A percentile compares a stretch with the other conserved stretches of the same genome.
These are phyloP conservation scores for Pomatostomus ruficeps DNA, from an alignment of 2,113 vertebrate species.

Conservation along the genomic window DNA sequence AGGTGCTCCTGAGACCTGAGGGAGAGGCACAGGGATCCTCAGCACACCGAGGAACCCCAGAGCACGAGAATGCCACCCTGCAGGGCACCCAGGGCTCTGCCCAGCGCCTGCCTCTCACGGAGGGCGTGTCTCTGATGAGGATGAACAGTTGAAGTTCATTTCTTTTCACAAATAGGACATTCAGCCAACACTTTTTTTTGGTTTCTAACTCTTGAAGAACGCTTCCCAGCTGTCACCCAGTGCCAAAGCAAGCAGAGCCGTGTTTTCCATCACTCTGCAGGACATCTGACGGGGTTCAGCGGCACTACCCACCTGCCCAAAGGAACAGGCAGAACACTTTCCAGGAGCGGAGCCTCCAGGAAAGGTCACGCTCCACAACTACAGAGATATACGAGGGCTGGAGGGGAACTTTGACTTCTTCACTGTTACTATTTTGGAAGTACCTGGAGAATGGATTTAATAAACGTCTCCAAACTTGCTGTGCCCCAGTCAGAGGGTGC, in stretches of 20 bases:
- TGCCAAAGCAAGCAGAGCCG: not conserved
- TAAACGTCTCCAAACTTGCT: not conserved
- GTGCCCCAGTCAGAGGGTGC: not conserved
- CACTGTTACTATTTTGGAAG: not conserved
- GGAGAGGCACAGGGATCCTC: not conserved
- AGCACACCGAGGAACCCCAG: not conserved
- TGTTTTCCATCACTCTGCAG: constrained; percentile 16
- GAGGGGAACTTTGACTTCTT: not conserved
- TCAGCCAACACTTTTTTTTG: not conserved
- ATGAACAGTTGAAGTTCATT: not conserved
- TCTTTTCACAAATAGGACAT: not conserved
- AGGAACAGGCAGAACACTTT: not conserved
- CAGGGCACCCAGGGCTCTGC: not conserved
- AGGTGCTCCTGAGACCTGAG: not conserved
- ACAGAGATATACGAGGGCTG: not conserved
- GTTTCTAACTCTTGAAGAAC: not conserved
- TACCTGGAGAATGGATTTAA: not conserved
- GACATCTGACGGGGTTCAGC: not conserved
- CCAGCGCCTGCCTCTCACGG: not conserved
- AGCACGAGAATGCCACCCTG: not conserved
- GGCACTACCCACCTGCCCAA: not conserved
- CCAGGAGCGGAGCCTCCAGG: not conserved
- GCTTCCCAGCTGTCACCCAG: not conserved
- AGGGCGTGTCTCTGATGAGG: not conserved
- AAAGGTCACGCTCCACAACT: constrained; percentile 11